Conservation (phyloP, 2,888 invertebrate genomes). For the Dryobotodes eremita region DNA sequence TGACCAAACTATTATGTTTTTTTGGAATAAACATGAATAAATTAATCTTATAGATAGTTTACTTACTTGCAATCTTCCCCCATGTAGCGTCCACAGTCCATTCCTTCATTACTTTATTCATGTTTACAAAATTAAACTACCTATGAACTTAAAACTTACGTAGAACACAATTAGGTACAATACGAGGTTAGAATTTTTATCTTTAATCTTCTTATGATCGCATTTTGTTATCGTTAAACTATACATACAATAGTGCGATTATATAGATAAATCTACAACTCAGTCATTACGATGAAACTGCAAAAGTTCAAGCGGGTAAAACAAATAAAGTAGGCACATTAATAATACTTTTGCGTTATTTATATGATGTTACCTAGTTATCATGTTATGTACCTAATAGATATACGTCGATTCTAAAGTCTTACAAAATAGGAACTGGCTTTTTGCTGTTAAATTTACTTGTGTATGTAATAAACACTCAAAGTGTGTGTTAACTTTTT, state of each 20-base stretch:
- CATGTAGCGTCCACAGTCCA: constrained; percentile 85
- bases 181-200: constrained; percentile 8
- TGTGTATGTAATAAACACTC: not conserved
- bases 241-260: not conserved
- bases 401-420: constrained; percentile 5
- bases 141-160: not conserved
- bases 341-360: not conserved
- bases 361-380: no score
- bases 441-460: not conserved
- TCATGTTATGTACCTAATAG: not conserved
- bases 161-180: not conserved
- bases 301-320: not conserved
- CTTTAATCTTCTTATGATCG: not conserved
- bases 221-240: not conserved
- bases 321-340: not conserved
- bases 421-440: not conserved
- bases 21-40: not conserved
- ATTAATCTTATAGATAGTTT: rapidly evolving
- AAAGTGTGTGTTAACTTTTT: not conserved
- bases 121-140: constrained; percentile 26
- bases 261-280: not conserved
- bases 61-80: constrained; percentile 85
- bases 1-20: not conserved
- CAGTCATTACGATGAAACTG: not conserved
- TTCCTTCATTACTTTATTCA: constrained; percentile 73